Evolutionary conservation across 30 jellyfish, hydroid and myxozoan species (phyloP).

Genomic region (Clytia hemisphaerica): DNA sequence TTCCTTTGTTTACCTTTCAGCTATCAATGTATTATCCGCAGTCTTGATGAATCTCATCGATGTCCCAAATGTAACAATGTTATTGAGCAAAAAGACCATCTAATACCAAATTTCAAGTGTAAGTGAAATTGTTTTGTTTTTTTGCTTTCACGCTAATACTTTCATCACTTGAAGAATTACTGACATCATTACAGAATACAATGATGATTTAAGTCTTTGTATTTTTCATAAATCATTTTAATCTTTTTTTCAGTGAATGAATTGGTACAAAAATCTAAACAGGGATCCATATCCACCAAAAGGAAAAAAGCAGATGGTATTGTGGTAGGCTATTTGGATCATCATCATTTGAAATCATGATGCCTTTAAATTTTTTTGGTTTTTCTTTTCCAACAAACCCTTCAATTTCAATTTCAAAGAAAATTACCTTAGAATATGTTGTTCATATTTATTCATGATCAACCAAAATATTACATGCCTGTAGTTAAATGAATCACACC

Average conservation of each 20-base stretch:
- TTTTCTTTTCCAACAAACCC: too few species aligned
- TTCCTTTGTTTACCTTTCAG: slow-evolving; percentile 11
- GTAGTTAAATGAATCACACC: too few species aligned
- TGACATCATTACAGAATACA: neutral
- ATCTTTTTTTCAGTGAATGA: slow-evolving; percentile 62
- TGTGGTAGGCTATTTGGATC: slow-evolving; percentile 42
- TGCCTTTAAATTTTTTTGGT: too few species aligned
- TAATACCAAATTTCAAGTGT: slow-evolving; percentile 80
- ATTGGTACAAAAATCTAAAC: slow-evolving; percentile 56
- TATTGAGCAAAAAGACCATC: slow-evolving; percentile 81
- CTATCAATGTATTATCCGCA: slow-evolving; percentile 67
- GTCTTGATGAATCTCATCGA: slow-evolving; percentile 77
- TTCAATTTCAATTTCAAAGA: too few species aligned
- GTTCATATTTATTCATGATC: too few species aligned
- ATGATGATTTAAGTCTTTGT: neutral
- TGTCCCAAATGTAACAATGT: slow-evolving; percentile 88
- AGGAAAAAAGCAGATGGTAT: slow-evolving; percentile 67
- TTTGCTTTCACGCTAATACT: too few species aligned
- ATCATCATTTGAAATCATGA: too few species aligned
- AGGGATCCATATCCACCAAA: slow-evolving; percentile 60
- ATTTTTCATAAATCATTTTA: neutral
- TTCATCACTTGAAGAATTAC: too few species aligned
- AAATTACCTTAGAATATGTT: too few species aligned
- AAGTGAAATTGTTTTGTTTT: slow-evolving; percentile 17
- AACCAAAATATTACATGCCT: too few species aligned